A percentile compares a stretch with the other conserved stretches of the same genome.
Evolutionary conservation across 2,113 vertebrate species (phyloP).

Genomic region (Climacteris rufus): DNA sequence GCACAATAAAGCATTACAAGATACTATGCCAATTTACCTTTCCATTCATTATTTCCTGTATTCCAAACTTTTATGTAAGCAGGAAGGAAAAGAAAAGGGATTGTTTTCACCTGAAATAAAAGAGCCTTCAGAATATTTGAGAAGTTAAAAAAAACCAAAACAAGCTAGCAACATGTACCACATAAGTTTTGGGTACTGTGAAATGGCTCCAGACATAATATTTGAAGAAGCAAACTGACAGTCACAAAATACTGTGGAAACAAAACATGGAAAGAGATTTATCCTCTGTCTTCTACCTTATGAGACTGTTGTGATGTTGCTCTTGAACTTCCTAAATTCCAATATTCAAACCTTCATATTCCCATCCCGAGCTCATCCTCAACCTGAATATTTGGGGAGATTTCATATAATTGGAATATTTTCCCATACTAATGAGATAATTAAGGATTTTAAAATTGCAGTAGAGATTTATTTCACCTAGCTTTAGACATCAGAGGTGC

Average conservation of each 20-base stretch:
- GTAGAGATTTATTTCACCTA: background rate
- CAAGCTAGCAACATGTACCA: background rate
- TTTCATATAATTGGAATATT: background rate
- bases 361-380: rapidly evolving
- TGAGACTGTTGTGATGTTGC: background rate
- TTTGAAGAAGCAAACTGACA: background rate
- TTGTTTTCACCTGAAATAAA: background rate
- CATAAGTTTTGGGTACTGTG: background rate
- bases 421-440: background rate
- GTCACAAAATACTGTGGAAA: background rate
- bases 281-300: background rate
- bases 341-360: background rate
- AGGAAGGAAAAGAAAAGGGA: background rate
- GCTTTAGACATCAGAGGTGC: background rate
- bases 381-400: background rate
- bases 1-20: background rate
- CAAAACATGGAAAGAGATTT: background rate
- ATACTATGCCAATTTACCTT: background rate
- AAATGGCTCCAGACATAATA: background rate
- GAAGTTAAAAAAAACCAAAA: background rate
- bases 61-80: background rate
- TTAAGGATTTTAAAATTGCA: background rate
- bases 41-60: background rate
- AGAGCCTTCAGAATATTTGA: background rate
- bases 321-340: background rate